Evolutionary conservation across 2,888 invertebrate species (phyloP), one percentile per base, ranked within the genome.

Genomic region (Octodonta nipae): DNA sequence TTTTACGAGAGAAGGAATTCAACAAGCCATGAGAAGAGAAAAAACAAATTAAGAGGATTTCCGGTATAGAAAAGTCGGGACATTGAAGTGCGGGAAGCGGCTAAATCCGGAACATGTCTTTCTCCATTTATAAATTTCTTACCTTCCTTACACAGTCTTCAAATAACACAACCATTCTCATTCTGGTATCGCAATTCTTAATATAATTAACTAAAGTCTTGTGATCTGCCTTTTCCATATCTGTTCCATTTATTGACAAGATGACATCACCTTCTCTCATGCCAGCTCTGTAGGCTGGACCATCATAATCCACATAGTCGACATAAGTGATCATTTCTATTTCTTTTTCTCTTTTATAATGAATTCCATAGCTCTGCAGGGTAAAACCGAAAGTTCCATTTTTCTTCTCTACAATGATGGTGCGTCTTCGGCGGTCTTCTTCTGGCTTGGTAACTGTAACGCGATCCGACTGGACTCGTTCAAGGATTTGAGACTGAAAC

Each of bases 261-360:
- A 95, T 93, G 25, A 95, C 92, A 60, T 95, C 95, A 10, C 95
- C 95, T 63, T 89, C 86, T 6, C 91, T 72, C 84, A 96, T 87
- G 4, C 95, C 95, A 0, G 93, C 85, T 40, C 77, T 72, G 51
- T 83, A 86, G 0, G 95, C 93, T 0, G 93, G 83, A 0, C 93
- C 92, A 43, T 87, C 86, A 38, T 79, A 75, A 48, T 91, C 92
- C 34, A 95, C 91, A 58, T 89, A 91, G 56, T 96, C 95, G 27
- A 95, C 92, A 57, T 95, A 96, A 0, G 93, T 95, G 36, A 95
- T 87, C 68, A 92, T 83, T 62, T 96, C 93, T 37, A 92, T 84
- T 59, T 91, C 89, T 56, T 86, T 82, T 50, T 87, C 89, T 65
- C 82, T 79, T 57, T 88, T 88, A 60, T 93, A 91, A 57, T 92